phyloP scores from a whole-genome alignment of 2,888 invertebrate species.

The Schizotus pectinicornis region DNA sequence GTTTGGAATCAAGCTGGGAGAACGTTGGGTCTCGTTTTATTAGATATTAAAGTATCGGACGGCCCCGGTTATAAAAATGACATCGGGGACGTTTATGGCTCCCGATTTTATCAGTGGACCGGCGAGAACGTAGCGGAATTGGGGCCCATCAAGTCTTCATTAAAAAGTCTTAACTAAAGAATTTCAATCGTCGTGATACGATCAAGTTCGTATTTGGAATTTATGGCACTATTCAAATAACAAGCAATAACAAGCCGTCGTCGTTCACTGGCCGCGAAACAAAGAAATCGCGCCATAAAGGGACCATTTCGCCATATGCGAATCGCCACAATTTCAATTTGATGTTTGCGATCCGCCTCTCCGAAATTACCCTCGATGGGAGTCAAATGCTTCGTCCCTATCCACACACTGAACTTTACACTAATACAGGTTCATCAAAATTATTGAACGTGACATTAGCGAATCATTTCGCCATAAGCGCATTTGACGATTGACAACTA shows the following conservation, averaged over 20 bases:
- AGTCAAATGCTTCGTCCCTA: no score
- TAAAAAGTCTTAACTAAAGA: not conserved
- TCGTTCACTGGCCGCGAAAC: no score
- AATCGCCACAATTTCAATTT: no score
- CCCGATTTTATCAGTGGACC: constrained; percentile 18
- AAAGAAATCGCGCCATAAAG: no score
- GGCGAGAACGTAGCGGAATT: constrained; percentile 3
- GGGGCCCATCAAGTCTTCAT: not conserved
- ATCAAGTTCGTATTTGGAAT: not conserved
- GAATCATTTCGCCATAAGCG: no score
- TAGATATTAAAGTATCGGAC: constrained; percentile 56
- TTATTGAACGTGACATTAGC: no score
- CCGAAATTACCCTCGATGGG: not conserved
- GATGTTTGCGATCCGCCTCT: no score
- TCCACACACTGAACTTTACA: no score
- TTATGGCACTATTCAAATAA: not conserved
- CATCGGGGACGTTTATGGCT: constrained; percentile 50
- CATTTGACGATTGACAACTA: no score
- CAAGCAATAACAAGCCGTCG: no score
- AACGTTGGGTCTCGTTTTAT: constrained; percentile 50
- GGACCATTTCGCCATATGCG: no score
- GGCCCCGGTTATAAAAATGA: constrained; percentile 50
- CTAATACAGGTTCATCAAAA: no score
- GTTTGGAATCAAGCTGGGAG: constrained; percentile 53
- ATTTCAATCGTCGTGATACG: not conserved